Evolutionary conservation across 1,140 invertebrate genomes (phyloP).

Genomic region (Hyphantria cunea): DNA sequence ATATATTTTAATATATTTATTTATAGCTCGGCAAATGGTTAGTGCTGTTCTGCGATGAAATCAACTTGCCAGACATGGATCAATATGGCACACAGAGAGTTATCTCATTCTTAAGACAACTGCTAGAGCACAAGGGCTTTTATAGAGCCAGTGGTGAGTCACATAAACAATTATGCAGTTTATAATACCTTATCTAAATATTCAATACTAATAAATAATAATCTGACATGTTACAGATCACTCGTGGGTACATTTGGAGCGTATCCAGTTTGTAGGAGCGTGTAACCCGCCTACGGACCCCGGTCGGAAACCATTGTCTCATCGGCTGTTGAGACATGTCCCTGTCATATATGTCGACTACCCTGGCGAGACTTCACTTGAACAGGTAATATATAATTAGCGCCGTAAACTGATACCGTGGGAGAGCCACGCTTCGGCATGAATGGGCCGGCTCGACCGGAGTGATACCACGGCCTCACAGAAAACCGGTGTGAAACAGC

Average conservation of each 20-base stretch:
- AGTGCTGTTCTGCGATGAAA: conserved; percentile 99
- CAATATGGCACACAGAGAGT: conserved; percentile 99
- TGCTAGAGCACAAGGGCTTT: conserved; percentile 97
- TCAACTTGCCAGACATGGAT: conserved; percentile 99
- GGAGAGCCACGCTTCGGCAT: too few species aligned
- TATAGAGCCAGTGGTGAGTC: conserved; percentile 88
- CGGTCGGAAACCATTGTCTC: conserved; percentile 97
- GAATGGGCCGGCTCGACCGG: too few species aligned
- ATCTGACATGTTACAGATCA: conserved; percentile 87
- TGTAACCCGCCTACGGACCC: conserved; percentile 99
- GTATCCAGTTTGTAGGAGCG: conserved; percentile 99
- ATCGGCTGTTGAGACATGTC: conserved; percentile 96
- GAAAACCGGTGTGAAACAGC: too few species aligned
- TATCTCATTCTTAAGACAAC: conserved; percentile 98
- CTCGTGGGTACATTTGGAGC: conserved; percentile 97
- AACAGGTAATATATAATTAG: conserved; percentile 85
- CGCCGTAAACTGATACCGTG: too few species aligned
- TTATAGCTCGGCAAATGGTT: conserved; percentile 97
- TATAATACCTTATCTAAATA: too few species aligned
- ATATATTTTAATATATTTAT: neutral
- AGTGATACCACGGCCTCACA: too few species aligned
- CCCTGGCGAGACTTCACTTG: conserved; percentile 97
- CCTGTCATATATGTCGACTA: conserved; percentile 99
- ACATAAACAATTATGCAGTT: neutral
- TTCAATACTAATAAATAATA: too few species aligned